Evolutionary conservation across 1,140 invertebrate species (phyloP), one percentile per base, ranked within the genome.

Genomic region (Pseudomyrmex cubaensis): DNA sequence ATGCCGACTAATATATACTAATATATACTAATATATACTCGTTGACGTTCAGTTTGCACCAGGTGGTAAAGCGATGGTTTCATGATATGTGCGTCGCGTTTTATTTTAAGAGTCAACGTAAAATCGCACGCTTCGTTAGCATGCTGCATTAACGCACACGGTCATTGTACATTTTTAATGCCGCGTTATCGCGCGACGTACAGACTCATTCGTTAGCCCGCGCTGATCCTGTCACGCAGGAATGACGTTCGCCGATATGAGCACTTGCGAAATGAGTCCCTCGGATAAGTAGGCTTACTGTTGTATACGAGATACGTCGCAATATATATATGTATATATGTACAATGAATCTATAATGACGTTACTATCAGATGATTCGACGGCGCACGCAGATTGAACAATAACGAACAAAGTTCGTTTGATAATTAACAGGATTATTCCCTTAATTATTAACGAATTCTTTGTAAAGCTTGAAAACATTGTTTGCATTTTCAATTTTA

Each of bases 81-180:
- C n/a, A 46, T 46, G 70, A 82, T 72, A 54, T 82, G 50, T 35
- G 46, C 59, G 52, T 59, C 48, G 56, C 35, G 35, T 35, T 35
- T 85, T 67, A 67, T 77, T 77, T 76, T 57, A 69, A 35, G 9
- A 77, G 25, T 20, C n/a, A 52, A 52, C 25, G 61, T 62, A 22
- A 7, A 77, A 67, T 35, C 35, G 35, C 20, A 20, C 50, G 54
- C 56, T 82, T 86, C 56, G 77, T 83, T 76, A 82, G 63, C 76
- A 75, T 48, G 17, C 15, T 9, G 59, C 59, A 86, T 86, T 74
- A 70, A 69, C 72, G 54, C 25, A 35, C 9, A 87, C 57, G 57
- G 35, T 77, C 35, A 50, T 64, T 63, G 67, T 87, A 85, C 80
- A 88, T 83, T 88, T 87, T 85, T 83, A 88, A 85, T 87, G 54